Base-by-base conservation (phyloP, 2,797 vertebrate genomes). In the Chloroceryle inda region DNA sequence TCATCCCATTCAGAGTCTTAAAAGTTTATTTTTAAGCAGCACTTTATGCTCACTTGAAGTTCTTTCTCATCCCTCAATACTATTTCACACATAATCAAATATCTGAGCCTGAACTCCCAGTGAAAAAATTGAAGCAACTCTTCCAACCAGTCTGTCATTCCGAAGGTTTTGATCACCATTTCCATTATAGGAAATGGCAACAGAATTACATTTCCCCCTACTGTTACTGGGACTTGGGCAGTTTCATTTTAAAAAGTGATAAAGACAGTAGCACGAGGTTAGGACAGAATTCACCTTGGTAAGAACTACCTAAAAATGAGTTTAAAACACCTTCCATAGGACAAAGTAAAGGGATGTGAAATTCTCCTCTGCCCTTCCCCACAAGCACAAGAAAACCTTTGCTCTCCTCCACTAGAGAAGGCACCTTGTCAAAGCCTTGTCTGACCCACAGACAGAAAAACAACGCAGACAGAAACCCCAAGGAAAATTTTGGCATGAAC, bases 11-110 rank as follows among this genome's bases (percentile, higher is more conserved):
- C 55, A 67, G 50, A 64, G 9, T 29, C 73, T 71, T 79, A 19
- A 67, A 91, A 91, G 52, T 79, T 93, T 58, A 73, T 72, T 88
- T 89, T 88, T 63, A 89, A 92, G 74, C 37, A 77, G 61, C 53
- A 87, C 11, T 82, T 85, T 10, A 56, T 45, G 19, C 16, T 82
- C 31, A 64, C 47, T 69, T 75, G 13, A 47, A 82, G 31, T 23
- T 81, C 66, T 29, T 68, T 77, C 42, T 76, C 33, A 26, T 79
- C 20, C 23, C 13, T 88, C 63, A 63, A 11, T 5, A 77, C 35
- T 35, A 79, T 76, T 92, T 86, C 61, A 82, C 56, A 73, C 55
- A 79, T 35, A 66, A 92, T 82, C 84, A 74, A 74, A 35, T 89
- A 78, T 13, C 58, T 45, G n/a, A 85, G 59, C 22, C 31, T 44